These are phyloP conservation scores for Oegoconia quadripuncta DNA, from an alignment of 2,888 invertebrate genomes.

Conservation along the genomic window DNA sequence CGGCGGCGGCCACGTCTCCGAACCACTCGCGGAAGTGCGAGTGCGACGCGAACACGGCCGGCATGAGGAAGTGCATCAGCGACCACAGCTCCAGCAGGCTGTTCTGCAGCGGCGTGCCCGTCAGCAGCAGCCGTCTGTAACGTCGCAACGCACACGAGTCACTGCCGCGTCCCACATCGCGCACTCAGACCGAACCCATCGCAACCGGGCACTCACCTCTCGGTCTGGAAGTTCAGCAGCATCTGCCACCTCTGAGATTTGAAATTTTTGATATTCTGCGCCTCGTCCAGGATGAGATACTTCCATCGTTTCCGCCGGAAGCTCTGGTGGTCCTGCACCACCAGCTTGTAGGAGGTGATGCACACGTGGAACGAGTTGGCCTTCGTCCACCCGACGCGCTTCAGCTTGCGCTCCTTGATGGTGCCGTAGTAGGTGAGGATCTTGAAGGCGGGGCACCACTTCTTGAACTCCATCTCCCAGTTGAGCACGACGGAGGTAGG, in stretches of 20 bases:
- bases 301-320: slow-evolving; percentile 99
- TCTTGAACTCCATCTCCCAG: slow-evolving; percentile 99
- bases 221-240: slow-evolving; percentile 95
- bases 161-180: neutral
- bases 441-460: slow-evolving; percentile 99
- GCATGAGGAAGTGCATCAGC: slow-evolving; percentile 98
- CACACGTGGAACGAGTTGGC: slow-evolving; percentile 99
- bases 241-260: slow-evolving; percentile 99
- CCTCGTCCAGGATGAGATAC: slow-evolving; percentile 98
- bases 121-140: slow-evolving; percentile 92
- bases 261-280: slow-evolving; percentile 99
- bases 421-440: slow-evolving; percentile 98
- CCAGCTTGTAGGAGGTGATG: slow-evolving; percentile 98
- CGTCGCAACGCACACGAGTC: slow-evolving; percentile 23
- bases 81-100: slow-evolving; percentile 98
- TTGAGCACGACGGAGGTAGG: slow-evolving; percentile 99
- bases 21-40: slow-evolving; percentile 99
- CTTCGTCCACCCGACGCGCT: slow-evolving; percentile 98
- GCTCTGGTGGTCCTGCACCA: slow-evolving; percentile 98
- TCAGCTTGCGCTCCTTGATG: slow-evolving; percentile 95
- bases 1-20: slow-evolving; percentile 89
- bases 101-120: slow-evolving; percentile 97
- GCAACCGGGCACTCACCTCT: slow-evolving; percentile 80
- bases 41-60: slow-evolving; percentile 97
- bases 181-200: too few species aligned